Conservation (phyloP, 2,888 invertebrate species). For the Anticlea derivata region DNA sequence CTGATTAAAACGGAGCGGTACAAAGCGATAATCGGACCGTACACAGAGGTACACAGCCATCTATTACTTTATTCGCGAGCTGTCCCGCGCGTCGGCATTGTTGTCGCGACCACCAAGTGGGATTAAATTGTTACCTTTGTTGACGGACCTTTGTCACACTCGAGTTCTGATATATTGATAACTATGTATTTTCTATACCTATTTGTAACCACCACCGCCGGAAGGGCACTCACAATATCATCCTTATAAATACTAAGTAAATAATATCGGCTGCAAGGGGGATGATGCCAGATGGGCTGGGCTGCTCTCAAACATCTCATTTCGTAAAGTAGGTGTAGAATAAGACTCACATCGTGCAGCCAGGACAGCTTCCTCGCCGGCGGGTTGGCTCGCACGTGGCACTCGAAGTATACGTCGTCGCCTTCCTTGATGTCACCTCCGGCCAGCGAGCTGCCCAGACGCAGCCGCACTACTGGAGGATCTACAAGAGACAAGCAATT, state of each 20-base stretch:
- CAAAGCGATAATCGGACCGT: conserved; percentile 79
- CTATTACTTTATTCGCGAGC: conserved; percentile 52
- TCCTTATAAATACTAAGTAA: too few relatives aligned
- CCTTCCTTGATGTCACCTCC: conserved; percentile 96
- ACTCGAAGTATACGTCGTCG: conserved; percentile 96
- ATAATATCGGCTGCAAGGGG: too few relatives aligned
- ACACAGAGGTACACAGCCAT: conserved; percentile 40
- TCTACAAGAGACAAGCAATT: conserved; percentile 83
- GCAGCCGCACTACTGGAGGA: conserved; percentile 92
- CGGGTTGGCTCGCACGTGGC: conserved; percentile 95
- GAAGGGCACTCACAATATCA: too few relatives aligned
- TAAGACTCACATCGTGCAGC: conserved; percentile 92
- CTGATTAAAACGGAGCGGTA: conserved; percentile 72
- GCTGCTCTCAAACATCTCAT: too few relatives aligned
- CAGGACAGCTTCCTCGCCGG: conserved; percentile 92
- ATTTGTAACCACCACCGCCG: too few relatives aligned
- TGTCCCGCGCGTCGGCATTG: conserved; percentile 24
- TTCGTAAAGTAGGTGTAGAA: too few relatives aligned
- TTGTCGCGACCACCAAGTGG: conserved; percentile 50
- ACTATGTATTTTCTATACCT: neutral
- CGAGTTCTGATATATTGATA: conserved; percentile 8
- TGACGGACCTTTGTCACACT: conserved; percentile 27
- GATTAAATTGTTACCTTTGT: conserved; percentile 58
- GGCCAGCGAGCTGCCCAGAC: conserved; percentile 92
- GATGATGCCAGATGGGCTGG: too few relatives aligned